phyloP scores from a whole-genome alignment of 2,888 invertebrate genomes.

The Camptogramma bilineatum region DNA sequence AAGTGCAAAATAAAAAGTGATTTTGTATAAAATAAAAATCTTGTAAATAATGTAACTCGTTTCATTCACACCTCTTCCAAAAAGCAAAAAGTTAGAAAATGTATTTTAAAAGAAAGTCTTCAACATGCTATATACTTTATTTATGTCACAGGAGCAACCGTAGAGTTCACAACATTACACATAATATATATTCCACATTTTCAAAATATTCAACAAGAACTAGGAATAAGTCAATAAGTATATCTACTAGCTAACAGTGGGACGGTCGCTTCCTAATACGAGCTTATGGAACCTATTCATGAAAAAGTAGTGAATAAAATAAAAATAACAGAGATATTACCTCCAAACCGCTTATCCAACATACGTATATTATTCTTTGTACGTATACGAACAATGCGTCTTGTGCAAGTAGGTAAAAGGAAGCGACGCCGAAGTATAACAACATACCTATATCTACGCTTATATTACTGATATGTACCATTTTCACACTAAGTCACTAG shows the following conservation, averaged over 20 bases:
- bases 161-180: slow-evolving; percentile 80
- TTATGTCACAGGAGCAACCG: slow-evolving; percentile 67
- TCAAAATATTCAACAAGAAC: slow-evolving; percentile 83
- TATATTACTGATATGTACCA: slow-evolving; percentile 62
- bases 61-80: slow-evolving; percentile 22
- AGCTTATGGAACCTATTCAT: neutral
- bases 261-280: slow-evolving; percentile 61
- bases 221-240: slow-evolving; percentile 80
- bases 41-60: slow-evolving; percentile 69
- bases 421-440: slow-evolving; percentile 77
- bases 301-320: neutral
- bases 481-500: slow-evolving; percentile 56
- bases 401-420: slow-evolving; percentile 50
- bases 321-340: neutral
- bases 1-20: slow-evolving; percentile 58
- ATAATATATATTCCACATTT: slow-evolving; percentile 69
- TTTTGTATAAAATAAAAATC: slow-evolving; percentile 72
- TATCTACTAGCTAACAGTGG: slow-evolving; percentile 81
- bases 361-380: neutral
- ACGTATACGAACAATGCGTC: slow-evolving; percentile 9
- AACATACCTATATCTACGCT: slow-evolving; percentile 78
- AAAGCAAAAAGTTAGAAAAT: too few species aligned
- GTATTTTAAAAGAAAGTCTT: slow-evolving; percentile 48
- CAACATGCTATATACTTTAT: slow-evolving; percentile 82
- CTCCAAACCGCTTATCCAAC: neutral